Base-by-base conservation (phyloP, 2,888 invertebrate genomes). In the Digitonthophagus gazella region DNA sequence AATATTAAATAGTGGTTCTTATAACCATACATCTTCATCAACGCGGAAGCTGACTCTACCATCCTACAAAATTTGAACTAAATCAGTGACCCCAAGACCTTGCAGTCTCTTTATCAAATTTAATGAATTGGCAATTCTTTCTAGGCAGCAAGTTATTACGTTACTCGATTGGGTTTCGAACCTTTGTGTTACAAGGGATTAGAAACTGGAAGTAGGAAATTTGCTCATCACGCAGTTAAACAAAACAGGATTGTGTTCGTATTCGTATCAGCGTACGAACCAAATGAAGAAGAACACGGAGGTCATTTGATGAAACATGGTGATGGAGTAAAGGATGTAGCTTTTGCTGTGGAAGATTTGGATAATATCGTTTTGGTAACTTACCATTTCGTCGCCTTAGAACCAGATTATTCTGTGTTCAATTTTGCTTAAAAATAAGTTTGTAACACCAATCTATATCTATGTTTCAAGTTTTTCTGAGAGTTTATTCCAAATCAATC, bases 311-410 rank as follows among this genome's bases (percentile, higher is more conserved):
- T 90, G 0, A 89, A 87, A 76, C 99, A 99, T 81, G 99, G 99
- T 0, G 99, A 99, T 84, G 98, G 96, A 69, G 98, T 96, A 15
- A 97, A 96, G 78, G 98, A 98, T 81, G 88, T 99, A 20, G 96
- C 97, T 2, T 98, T 99, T 81, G 87, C 90, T 72, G 98, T 99
- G 2, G 95, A 98, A 80, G 95, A 98, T 81, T 85, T 99, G 73
- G 93, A 97, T 76, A 88, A 88, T 55, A 97, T 99, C 72, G 86
- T 97, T 67, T 85, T 88, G 83, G 91, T 91, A 81, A 74, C 70
- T 1, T 54, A n/a, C n/a, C n/a, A n/a, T n/a, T n/a, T n/a, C n/a
- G n/a, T n/a, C n/a, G n/a, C n/a, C n/a, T n/a, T n/a, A n/a, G n/a
- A n/a, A n/a, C n/a, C n/a, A n/a, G n/a, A n/a, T n/a, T n/a, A n/a